Base-by-base conservation (phyloP, 35 echinoderm and acorn worm species). In the Apostichopus californicus region DNA sequence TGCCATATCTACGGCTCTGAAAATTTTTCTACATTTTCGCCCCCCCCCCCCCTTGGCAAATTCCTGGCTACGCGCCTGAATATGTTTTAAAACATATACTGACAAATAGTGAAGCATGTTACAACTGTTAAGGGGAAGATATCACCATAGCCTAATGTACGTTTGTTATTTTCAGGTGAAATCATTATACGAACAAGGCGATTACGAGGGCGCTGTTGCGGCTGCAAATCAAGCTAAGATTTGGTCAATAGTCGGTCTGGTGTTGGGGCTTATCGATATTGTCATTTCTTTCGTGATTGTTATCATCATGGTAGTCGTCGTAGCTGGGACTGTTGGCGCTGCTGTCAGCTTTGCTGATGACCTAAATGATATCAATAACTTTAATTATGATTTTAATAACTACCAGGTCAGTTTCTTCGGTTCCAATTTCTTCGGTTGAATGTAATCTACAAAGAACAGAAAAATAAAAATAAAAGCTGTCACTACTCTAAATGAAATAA, bases 141-240 rank as follows among this genome's bases (percentile, higher is more conserved):
- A 34, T 34, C 28, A 34, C 28, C 28, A 34, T 34, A 46, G 34
- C 34, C 34, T 46, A 46, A 46, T 83, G 6, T 83, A 20, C 2
- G 9, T 83, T 56, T 34, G 13, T 12, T 83, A 14, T 14, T 20
- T 46, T 79, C 80, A 87, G 86, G 86, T 87, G 57, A 87, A 87
- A 46, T 87, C 86, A 18, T 24, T 59, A 22, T 71, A 87, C 57
- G 57, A 87, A 5, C 28, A 6, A 63, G 86, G 86, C 3, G 86
- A 87, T 87, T 87, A 87, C 21, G 20, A 87, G 11, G 86, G 86
- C 86, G 58, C 86, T 71, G 15, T 87, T 71, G 3, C 86, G 23
- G 58, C 86, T 13, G n/a, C 86, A 21, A 87, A 87, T n/a, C 86
- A 87, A 10, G 86, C 86, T 2, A 87, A 87, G 86, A 17, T 87